A percentile compares a stretch with the other conserved stretches of the same genome.
Conservation (phyloP, 2,888 invertebrate genomes). For the Yponomeuta evonymella region DNA sequence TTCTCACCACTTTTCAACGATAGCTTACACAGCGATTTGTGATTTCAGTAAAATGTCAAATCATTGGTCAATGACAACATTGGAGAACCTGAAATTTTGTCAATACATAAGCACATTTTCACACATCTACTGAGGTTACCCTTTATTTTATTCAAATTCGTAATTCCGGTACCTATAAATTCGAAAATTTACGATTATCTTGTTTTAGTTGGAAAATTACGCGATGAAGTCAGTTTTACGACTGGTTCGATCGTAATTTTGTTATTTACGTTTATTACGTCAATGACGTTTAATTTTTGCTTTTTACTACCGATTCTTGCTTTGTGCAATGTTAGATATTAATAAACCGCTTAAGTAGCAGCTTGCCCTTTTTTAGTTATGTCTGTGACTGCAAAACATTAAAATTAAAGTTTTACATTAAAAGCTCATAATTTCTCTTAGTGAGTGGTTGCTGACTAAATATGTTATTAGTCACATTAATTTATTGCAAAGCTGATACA, state of each 20-base stretch:
- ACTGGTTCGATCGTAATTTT: constrained; percentile 18
- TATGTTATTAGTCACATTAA: too few species aligned
- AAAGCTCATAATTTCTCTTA: too few species aligned
- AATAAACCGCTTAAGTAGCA: constrained; percentile 22
- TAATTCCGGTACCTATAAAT: background rate
- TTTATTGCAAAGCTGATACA: too few species aligned
- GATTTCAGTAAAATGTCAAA: too few species aligned
- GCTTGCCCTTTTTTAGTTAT: too few species aligned
- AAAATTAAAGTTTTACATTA: too few species aligned
- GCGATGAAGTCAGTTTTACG: constrained; percentile 43
- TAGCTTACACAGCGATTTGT: too few species aligned
- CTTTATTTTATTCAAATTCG: background rate
- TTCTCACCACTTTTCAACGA: background rate
- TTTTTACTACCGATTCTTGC: constrained; percentile 54
- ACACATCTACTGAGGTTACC: background rate
- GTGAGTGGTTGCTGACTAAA: too few species aligned
- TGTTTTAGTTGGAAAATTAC: background rate
- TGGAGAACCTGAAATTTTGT: too few species aligned
- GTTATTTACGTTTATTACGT: constrained; percentile 29
- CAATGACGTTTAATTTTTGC: constrained; percentile 50
- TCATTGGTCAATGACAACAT: too few species aligned
- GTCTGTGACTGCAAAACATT: too few species aligned
- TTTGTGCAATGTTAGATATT: constrained; percentile 45
- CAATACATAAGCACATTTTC: too few species aligned
- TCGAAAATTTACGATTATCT: background rate